phyloP scores from a whole-genome alignment of 2,888 invertebrate species.

The Lysandra coridon region DNA sequence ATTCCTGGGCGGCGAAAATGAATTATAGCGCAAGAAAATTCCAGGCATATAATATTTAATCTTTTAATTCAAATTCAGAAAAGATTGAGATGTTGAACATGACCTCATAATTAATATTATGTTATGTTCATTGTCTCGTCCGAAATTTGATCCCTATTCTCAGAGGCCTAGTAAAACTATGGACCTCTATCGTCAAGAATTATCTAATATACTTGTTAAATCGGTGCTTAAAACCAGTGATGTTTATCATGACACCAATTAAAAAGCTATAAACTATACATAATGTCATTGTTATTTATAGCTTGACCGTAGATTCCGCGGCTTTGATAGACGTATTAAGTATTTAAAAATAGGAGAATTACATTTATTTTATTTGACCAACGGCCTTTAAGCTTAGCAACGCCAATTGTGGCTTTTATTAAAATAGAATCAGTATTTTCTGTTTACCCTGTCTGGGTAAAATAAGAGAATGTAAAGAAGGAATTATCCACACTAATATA shows the following conservation, averaged over 20 bases:
- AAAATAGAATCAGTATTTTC: no score
- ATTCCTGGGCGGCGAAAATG: no score
- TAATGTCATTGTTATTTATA: constrained; percentile 23
- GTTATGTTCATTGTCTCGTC: background rate
- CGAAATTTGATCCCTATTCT: background rate
- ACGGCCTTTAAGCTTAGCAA: background rate
- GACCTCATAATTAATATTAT: background rate
- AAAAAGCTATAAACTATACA: constrained; percentile 25
- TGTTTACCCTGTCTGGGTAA: no score
- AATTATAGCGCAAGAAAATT: no score
- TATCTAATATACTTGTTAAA: constrained; percentile 11
- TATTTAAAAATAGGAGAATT: background rate
- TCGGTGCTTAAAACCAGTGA: background rate
- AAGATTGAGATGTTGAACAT: no score
- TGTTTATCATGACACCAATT: constrained; percentile 15
- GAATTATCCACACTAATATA: no score
- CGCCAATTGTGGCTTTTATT: background rate
- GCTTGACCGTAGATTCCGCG: background rate
- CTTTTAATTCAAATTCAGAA: no score
- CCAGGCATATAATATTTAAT: no score
- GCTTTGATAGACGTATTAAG: background rate
- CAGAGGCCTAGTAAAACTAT: background rate
- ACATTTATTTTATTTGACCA: background rate
- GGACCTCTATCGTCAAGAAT: background rate
- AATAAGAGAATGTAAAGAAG: no score